phyloP scores from a whole-genome alignment of 2,797 vertebrate genomes.

The Esox lucius region DNA sequence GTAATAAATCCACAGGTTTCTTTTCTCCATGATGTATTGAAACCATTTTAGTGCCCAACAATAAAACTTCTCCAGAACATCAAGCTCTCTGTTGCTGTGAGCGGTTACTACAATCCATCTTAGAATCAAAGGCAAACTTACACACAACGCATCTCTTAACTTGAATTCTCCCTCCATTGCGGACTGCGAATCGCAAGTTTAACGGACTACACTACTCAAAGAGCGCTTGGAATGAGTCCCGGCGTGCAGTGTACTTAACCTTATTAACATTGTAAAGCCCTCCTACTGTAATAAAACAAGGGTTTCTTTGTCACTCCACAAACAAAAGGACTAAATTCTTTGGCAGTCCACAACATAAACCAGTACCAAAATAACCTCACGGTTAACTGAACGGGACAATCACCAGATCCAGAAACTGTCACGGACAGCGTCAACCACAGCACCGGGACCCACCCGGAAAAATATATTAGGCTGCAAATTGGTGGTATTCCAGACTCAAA shows the following conservation, averaged over 20 bases:
- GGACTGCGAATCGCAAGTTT: background rate
- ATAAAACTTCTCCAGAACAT: background rate
- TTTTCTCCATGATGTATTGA: background rate
- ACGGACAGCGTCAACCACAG: too few species aligned
- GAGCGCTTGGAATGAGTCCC: constrained; percentile 14
- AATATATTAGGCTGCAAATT: too few species aligned
- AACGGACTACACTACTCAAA: background rate
- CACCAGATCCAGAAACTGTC: background rate
- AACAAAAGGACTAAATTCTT: too few species aligned
- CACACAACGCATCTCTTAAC: constrained; percentile 14
- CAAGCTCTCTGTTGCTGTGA: background rate
- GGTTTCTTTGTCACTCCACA: too few species aligned
- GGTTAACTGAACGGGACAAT: background rate
- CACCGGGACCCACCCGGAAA: too few species aligned
- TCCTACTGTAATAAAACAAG: constrained; percentile 4
- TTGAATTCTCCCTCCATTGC: constrained; percentile 23
- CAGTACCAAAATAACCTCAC: background rate
- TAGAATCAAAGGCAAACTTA: constrained; percentile 17
- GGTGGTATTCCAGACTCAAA: too few species aligned
- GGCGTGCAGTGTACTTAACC: constrained; percentile 1
- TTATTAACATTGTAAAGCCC: constrained; percentile 20
- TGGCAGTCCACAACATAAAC: background rate
- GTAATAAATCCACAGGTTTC: background rate
- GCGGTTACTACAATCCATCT: background rate
- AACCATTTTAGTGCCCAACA: background rate